phyloP scores from a whole-genome alignment of 2,113 vertebrate genomes.

The Cryptomyrus ogoouensis region DNA sequence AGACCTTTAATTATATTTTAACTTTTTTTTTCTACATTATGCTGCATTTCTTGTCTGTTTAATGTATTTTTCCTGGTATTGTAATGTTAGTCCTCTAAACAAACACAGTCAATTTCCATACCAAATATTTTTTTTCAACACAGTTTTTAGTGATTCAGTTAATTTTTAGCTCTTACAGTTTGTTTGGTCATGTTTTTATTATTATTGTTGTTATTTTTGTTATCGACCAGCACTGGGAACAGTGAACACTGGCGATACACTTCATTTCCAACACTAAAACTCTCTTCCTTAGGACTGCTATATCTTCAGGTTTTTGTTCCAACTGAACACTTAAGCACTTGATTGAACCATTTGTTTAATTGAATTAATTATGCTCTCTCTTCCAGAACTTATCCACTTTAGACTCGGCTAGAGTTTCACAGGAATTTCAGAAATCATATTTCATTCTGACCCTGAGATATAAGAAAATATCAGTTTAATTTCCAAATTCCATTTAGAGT shows the following conservation, averaged over 20 bases:
- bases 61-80: background rate
- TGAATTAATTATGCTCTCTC: background rate
- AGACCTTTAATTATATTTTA: background rate
- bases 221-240: background rate
- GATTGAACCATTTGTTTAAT: background rate
- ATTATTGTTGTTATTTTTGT: background rate
- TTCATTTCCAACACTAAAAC: background rate
- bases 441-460: background rate
- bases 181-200: background rate
- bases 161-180: background rate
- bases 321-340: background rate
- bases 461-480: background rate
- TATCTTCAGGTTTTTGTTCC: background rate
- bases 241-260: background rate
- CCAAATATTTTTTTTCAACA: background rate
- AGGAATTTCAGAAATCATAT: background rate
- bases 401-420: background rate
- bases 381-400: background rate
- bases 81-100: background rate
- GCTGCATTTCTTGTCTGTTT: background rate
- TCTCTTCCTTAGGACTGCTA: background rate
- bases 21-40: background rate
- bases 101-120: background rate
- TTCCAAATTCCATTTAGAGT: background rate
- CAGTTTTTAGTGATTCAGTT: background rate